Percentiles rank a stretch among this genome's conserved stretches.
phyloP scores from a whole-genome alignment of 1,140 invertebrate species.

The Chionoecetes opilio region DNA sequence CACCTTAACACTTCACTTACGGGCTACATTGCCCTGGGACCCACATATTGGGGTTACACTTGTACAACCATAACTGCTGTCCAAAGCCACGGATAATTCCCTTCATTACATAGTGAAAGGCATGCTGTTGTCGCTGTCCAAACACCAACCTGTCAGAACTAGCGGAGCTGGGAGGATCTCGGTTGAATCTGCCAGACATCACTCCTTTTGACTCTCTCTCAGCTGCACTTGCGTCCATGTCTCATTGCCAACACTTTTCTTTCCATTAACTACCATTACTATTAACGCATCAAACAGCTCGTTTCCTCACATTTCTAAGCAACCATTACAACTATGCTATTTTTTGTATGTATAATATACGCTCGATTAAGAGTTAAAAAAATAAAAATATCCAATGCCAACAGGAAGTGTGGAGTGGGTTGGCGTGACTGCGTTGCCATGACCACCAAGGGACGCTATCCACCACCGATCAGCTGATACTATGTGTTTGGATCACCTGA shows the following conservation, averaged over 20 bases:
- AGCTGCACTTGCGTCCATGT: slow-evolving; percentile 76
- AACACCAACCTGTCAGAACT: slow-evolving; percentile 80
- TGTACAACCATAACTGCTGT: background rate
- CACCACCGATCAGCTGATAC: slow-evolving; percentile 27
- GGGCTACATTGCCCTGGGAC: background rate
- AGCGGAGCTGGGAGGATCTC: slow-evolving; percentile 80
- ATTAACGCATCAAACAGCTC: too few species aligned
- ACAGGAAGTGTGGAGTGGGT: background rate
- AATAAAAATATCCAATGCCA: background rate
- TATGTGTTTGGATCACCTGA: too few species aligned
- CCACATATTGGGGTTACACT: background rate
- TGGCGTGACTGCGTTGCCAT: slow-evolving; percentile 41
- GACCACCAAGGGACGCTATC: background rate
- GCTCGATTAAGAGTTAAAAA: background rate
- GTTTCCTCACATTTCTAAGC: too few species aligned
- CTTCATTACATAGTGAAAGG: background rate
- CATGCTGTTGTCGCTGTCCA: background rate
- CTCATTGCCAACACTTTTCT: slow-evolving; percentile 45
- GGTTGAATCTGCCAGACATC: slow-evolving; percentile 81
- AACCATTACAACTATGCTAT: too few species aligned
- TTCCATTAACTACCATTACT: too few species aligned
- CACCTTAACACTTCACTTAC: background rate
- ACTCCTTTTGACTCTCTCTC: slow-evolving; percentile 44
- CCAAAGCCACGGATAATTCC: background rate
- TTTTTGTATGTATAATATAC: too few species aligned